Evolutionary conservation across 2,888 invertebrate genomes (phyloP).

Genomic region (Pollenia amentaria): DNA sequence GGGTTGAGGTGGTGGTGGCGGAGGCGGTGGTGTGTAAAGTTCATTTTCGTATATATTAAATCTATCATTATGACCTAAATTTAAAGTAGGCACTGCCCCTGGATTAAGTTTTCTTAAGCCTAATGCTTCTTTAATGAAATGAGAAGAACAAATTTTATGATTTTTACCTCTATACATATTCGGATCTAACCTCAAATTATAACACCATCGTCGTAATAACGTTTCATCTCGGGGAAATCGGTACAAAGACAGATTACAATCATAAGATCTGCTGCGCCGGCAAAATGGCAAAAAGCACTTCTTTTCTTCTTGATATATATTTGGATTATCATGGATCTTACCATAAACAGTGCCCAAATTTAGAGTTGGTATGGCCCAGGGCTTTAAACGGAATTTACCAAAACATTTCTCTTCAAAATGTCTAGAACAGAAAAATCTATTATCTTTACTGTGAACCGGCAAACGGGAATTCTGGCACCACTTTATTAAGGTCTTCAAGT

Average conservation of each 20-base stretch:
- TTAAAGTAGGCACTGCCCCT: constrained; percentile 81
- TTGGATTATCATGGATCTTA: constrained; percentile 81
- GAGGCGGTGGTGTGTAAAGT: constrained; percentile 80
- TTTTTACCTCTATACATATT: constrained; percentile 81
- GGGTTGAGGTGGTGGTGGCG: constrained; percentile 67
- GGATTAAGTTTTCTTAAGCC: constrained; percentile 81
- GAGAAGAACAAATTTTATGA: constrained; percentile 82
- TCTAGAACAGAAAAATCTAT: constrained; percentile 81
- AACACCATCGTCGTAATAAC: constrained; percentile 81
- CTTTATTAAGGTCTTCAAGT: constrained; percentile 81
- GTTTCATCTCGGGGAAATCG: constrained; percentile 81
- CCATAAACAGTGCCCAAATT: constrained; percentile 81
- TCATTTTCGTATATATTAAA: constrained; percentile 82
- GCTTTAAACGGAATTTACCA: constrained; percentile 81
- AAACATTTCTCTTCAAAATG: constrained; percentile 82
- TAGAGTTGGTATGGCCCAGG: constrained; percentile 82
- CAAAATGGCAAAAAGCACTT: constrained; percentile 81
- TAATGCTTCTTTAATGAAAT: constrained; percentile 82
- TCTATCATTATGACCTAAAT: constrained; percentile 81
- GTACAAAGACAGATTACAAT: constrained; percentile 81
- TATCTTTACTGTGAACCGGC: constrained; percentile 81
- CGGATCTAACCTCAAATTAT: constrained; percentile 81
- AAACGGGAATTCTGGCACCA: constrained; percentile 82
- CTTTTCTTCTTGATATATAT: constrained; percentile 81
- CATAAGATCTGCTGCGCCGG: constrained; percentile 81